Percentiles rank a stretch among this genome's conserved stretches.
These are phyloP conservation scores for Furcifer pardalis DNA, from an alignment of 2,797 vertebrate genomes.

Conservation along the genomic window DNA sequence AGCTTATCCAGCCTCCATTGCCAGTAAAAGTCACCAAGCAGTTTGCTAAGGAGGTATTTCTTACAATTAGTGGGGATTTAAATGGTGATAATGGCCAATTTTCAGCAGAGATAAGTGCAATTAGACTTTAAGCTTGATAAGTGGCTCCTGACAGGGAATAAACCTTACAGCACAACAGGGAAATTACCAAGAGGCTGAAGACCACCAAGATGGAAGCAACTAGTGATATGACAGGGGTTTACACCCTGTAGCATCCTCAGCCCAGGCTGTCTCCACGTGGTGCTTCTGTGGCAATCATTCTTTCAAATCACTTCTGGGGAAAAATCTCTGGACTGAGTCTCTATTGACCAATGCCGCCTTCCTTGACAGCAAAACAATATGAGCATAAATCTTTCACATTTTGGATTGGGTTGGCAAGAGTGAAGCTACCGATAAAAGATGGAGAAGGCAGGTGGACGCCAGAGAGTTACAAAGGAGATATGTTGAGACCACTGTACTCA, in stretches of 20 bases:
- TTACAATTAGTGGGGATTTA: conserved; percentile 67
- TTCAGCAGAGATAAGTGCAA: conserved; percentile 74
- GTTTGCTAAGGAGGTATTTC: conserved; percentile 66
- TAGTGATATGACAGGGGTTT: conserved; percentile 24
- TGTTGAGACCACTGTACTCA: neutral
- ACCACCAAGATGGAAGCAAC: conserved; percentile 32
- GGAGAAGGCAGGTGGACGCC: neutral
- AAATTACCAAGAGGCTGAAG: conserved; percentile 62
- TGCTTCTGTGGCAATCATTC: neutral
- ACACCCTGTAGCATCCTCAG: neutral
- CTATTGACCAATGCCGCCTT: neutral
- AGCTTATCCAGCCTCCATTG: conserved; percentile 41
- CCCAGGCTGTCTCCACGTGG: neutral
- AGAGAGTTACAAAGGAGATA: fast-evolving
- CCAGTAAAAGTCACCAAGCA: conserved; percentile 49
- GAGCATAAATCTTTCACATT: neutral
- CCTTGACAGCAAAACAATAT: neutral
- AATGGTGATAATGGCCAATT: conserved; percentile 69
- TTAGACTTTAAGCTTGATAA: conserved; percentile 73
- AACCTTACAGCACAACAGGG: conserved; percentile 61
- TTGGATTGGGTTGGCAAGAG: neutral
- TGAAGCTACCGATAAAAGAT: neutral
- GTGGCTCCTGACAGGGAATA: conserved; percentile 61
- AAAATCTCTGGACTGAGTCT: neutral
- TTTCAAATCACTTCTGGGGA: neutral